Base-by-base conservation (phyloP, 2,888 invertebrate genomes). In the Deladenus siricidicola region DNA sequence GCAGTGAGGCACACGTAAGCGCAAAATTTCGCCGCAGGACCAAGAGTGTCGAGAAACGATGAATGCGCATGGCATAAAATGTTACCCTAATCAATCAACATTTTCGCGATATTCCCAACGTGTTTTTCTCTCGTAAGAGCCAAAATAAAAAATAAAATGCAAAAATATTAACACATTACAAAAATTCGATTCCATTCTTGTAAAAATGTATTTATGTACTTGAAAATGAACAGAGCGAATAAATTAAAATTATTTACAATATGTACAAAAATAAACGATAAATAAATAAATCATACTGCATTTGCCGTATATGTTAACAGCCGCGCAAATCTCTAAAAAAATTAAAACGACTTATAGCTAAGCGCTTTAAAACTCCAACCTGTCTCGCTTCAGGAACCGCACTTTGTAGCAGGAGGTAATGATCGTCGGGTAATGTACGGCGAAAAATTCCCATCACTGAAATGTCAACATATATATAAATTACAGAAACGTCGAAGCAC, bases 341-440 rank as follows among this genome's bases (percentile, higher is more conserved):
- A n/a, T n/a, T n/a, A n/a, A n/a, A n/a, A n/a, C n/a, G n/a, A n/a
- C n/a, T n/a, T n/a, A n/a, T n/a, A n/a, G n/a, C n/a, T n/a, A n/a
- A n/a, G n/a, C n/a, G n/a, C n/a, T n/a, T n/a, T n/a, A n/a, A n/a
- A n/a, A n/a, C n/a, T n/a, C n/a, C n/a, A n/a, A 53, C 53, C 24
- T 8, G 4, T 53, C 39, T 43, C 4, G 60, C 60, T 1, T n/a
- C 49, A 8, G 60, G 60, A 24, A 60, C 30, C 24, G 58, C 58
- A 21, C 34, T 26, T 21, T 47, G 28, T 4, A 60, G 24, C 24
- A 60, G 45, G 1, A 39, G n/a, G 34, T 30, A 53, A 39, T 53
- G 53, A 30, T 53, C 53, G 34, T 34, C 53, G 3, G 53, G 34
- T 19, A 53, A 24, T 23, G 53, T 53, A 6, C 39, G 30, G 4